Percentiles rank a stretch among this genome's conserved stretches.
These are phyloP conservation scores for Lordiphosa mommai DNA, from an alignment of 1,140 invertebrate species.

Conservation along the genomic window DNA sequence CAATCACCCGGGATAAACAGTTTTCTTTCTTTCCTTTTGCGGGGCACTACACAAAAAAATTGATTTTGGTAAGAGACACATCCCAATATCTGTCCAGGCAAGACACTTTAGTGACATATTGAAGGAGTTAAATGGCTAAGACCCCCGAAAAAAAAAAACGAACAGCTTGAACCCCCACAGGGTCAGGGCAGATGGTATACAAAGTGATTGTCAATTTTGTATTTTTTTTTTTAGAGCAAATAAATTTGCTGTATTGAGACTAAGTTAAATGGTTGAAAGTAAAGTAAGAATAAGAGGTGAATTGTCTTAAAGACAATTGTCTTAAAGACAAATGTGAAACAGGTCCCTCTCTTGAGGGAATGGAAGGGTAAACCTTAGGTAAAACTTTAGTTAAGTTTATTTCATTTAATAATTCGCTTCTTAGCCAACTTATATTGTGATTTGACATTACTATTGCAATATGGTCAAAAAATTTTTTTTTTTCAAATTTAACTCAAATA, in stretches of 20 bases:
- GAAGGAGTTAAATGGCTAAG: slow-evolving; percentile 65
- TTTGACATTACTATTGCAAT: no score
- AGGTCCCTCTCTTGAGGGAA: no score
- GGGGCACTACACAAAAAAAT: slow-evolving; percentile 40
- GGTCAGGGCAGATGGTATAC: neutral
- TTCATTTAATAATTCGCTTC: no score
- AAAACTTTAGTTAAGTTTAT: no score
- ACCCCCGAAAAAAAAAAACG: neutral
- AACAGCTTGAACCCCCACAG: slow-evolving; percentile 2
- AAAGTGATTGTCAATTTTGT: slow-evolving; percentile 33
- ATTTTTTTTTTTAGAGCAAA: slow-evolving; percentile 13
- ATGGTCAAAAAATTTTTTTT: no score
- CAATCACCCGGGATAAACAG: slow-evolving; percentile 69
- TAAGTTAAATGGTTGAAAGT: no score
- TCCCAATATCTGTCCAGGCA: slow-evolving; percentile 52
- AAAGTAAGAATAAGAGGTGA: no score
- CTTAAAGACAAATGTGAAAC: no score
- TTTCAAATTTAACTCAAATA: no score
- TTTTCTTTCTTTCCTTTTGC: slow-evolving; percentile 54
- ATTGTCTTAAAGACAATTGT: no score
- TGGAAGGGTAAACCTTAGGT: no score
- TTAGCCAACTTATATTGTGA: no score
- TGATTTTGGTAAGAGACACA: slow-evolving; percentile 45
- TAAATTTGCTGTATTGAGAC: slow-evolving; percentile 4
- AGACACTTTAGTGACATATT: slow-evolving; percentile 71